Percentiles rank a stretch among this genome's conserved stretches.
phyloP scores from a whole-genome alignment of 2,797 vertebrate genomes.

The Falco cherrug region DNA sequence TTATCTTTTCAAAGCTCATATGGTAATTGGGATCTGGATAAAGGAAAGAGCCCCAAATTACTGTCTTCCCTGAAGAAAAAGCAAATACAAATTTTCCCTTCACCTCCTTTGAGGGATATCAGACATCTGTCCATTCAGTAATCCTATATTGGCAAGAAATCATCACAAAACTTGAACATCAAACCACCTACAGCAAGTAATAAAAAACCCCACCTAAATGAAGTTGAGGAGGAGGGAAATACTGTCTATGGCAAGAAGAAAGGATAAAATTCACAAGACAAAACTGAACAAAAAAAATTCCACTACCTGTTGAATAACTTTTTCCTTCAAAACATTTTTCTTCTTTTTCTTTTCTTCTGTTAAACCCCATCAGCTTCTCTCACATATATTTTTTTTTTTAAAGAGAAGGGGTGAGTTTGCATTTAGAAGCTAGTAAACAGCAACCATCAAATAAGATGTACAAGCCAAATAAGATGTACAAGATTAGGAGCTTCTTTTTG shows the following conservation, averaged over 20 bases:
- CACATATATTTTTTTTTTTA: not conserved
- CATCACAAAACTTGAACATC: not conserved
- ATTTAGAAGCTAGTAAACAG: constrained; percentile 23
- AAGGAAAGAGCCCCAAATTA: not conserved
- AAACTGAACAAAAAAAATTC: not conserved
- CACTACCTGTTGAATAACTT: not conserved
- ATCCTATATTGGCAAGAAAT: not conserved
- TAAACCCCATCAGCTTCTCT: not conserved
- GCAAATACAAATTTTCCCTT: not conserved
- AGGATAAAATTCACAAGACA: not conserved
- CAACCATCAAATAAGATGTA: not conserved
- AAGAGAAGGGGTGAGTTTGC: not conserved
- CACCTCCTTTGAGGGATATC: not conserved
- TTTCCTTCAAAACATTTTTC: not conserved
- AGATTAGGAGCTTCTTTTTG: not conserved
- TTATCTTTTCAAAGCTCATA: not conserved
- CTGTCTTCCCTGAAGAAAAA: not conserved
- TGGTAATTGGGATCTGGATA: not conserved
- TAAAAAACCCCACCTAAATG: not conserved
- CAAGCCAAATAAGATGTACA: not conserved
- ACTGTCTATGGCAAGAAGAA: not conserved
- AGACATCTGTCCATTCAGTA: not conserved
- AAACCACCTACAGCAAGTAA: not conserved
- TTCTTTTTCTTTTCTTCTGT: not conserved
- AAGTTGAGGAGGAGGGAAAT: not conserved